Percentiles rank a stretch among this genome's conserved stretches.
Evolutionary conservation across 1,140 invertebrate genomes (phyloP).

Genomic region (Lutraria rhynchaena): DNA sequence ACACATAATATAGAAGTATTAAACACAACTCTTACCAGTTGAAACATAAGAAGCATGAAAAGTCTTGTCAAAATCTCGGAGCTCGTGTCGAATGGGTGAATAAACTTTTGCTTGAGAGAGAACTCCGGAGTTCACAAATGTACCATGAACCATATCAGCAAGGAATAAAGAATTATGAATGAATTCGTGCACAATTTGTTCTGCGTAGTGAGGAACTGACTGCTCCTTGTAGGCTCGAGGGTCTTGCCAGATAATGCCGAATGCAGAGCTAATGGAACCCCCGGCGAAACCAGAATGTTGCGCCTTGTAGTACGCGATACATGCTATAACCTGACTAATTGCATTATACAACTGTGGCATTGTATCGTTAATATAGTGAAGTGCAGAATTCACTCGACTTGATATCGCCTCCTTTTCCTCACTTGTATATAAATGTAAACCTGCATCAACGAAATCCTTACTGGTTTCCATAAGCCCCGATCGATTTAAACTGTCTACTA

Average conservation of each 20-base stretch:
- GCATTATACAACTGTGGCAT: slow-evolving; percentile 3
- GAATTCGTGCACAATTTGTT: slow-evolving; percentile 35
- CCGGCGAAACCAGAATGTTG: neutral
- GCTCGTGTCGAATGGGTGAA: slow-evolving; percentile 6
- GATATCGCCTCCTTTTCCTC: slow-evolving; percentile 4
- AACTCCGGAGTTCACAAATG: neutral
- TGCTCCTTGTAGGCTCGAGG: neutral
- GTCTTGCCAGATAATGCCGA: slow-evolving; percentile 29
- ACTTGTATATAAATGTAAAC: slow-evolving; percentile 12
- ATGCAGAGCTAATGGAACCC: slow-evolving; percentile 17
- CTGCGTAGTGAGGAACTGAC: slow-evolving; percentile 27
- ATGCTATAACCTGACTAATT: slow-evolving; percentile 13
- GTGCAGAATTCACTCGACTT: slow-evolving; percentile 2
- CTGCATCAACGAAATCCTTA: slow-evolving; percentile 31
- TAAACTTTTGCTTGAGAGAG: slow-evolving; percentile 9
- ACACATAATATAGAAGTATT: too few species aligned
- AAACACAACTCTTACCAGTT: slow-evolving; percentile 23
- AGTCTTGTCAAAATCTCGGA: slow-evolving; percentile 23
- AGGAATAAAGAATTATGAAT: slow-evolving; percentile 16
- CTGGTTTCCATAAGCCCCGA: neutral
- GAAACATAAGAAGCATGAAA: slow-evolving; percentile 38
- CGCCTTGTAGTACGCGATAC: slow-evolving; percentile 32
- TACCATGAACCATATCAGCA: slow-evolving; percentile 33
- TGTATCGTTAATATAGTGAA: slow-evolving; percentile 20
- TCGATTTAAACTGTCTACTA: slow-evolving; percentile 11